A percentile compares a stretch with the other conserved stretches of the same genome.
phyloP scores from a whole-genome alignment of 2,113 vertebrate genomes.

The Siniperca chuatsi region DNA sequence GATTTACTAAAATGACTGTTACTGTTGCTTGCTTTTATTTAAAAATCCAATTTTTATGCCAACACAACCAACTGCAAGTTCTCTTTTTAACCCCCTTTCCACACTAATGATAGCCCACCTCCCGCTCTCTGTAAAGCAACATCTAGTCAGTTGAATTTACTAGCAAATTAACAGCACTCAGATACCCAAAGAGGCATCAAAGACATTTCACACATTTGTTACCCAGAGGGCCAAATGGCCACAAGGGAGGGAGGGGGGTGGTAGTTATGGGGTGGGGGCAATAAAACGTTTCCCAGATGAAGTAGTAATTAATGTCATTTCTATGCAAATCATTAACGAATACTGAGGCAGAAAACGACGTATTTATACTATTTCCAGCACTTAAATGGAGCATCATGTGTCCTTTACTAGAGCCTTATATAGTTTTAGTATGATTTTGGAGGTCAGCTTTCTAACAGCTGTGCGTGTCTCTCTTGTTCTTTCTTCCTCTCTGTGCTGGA shows the following conservation, averaged over 20 bases:
- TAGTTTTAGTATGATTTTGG: constrained; percentile 36
- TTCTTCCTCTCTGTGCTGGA: neutral
- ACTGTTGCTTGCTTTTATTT: neutral
- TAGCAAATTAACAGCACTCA: constrained; percentile 79
- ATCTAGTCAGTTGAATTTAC: constrained; percentile 74
- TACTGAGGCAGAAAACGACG: constrained; percentile 40
- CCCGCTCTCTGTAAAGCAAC: constrained; percentile 30
- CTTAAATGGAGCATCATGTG: constrained; percentile 31
- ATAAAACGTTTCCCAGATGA: constrained; percentile 63
- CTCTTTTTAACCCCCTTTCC: neutral
- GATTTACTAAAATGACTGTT: neutral
- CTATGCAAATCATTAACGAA: constrained; percentile 63
- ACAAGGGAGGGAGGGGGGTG: constrained; percentile 2
- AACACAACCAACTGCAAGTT: constrained; percentile 1
- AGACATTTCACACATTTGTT: constrained; percentile 81
- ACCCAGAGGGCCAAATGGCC: constrained; percentile 74
- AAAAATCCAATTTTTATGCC: neutral
- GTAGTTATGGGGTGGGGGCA: constrained; percentile 10
- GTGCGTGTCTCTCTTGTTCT: constrained; percentile 1
- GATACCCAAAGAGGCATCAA: constrained; percentile 77
- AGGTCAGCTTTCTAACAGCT: constrained; percentile 64
- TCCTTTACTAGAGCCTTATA: constrained; percentile 32
- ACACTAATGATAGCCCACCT: constrained; percentile 24
- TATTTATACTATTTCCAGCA: constrained; percentile 28
- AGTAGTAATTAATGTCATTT: constrained; percentile 73